Evolutionary conservation across 2,888 invertebrate species (phyloP), one percentile per base, ranked within the genome.

Genomic region (Opisthograptis luteolata): DNA sequence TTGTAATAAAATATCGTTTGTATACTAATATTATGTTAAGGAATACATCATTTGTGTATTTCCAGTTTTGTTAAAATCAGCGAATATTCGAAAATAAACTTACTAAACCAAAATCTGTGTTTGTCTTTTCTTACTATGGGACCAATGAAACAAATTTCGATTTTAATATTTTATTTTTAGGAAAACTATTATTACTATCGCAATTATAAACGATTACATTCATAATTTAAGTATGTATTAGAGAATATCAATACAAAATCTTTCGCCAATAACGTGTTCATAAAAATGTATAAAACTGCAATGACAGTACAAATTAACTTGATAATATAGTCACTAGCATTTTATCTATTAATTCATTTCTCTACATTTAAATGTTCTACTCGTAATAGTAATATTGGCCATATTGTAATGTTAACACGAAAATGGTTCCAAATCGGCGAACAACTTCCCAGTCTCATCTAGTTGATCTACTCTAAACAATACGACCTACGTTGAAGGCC

Each of bases 201-300:
- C 77, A 76, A 82, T 79, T 84, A 81, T 81, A 83, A 82, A 81
- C 75, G 81, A 80, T 81, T 84, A 84, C 81, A 84, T 79, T 76
- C 74, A 80, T 80, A 79, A 78, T 79, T 51, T 81, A 77, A 49
- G 55, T 66, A 72, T 68, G 68, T 76, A 68, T 74, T 73, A 71
- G 64, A 71, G 76, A 77, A 78, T 76, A 81, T 79, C 72, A 65
- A 72, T 83, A 83, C 77, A 84, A 85, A 85, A 82, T 77, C 76
- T 82, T 78, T 80, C 80, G 78, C 79, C 77, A 73, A 73, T 80
- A 83, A 76, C 80, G 70, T 73, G 76, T 77, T 71, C 76, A 79
- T 86, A 86, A 81, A 87, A 85, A 85, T 84, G 84, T 87, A 87
- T 81, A 88, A 88, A 88, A 87, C 71, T 71, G 76, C 67, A 64